Conservation (phyloP, 2,888 invertebrate species). For the Trilocha varians region DNA sequence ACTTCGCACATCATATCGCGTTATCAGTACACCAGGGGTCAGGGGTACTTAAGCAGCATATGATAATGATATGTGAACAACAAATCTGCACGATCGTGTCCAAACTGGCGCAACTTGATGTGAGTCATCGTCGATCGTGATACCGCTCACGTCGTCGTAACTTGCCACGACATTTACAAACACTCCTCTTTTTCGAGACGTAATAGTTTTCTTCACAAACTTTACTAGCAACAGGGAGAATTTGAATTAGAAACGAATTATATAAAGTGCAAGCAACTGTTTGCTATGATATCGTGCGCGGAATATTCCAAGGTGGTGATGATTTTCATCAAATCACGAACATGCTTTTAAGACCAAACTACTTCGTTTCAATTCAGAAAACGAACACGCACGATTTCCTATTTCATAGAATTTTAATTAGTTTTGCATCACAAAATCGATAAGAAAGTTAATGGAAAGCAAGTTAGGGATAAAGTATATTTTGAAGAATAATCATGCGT, state of each 20-base stretch:
- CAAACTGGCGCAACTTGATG: conserved; percentile 16
- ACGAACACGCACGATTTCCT: background rate
- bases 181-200: conserved; percentile 3
- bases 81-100: conserved; percentile 21
- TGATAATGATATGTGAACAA: conserved; percentile 34
- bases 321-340: too few species aligned
- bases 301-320: too few species aligned
- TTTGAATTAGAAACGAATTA: background rate
- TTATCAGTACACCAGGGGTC: conserved; percentile 38
- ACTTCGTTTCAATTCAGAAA: background rate
- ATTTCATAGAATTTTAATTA: conserved; percentile 16
- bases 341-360: too few species aligned
- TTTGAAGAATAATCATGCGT: conserved; percentile 15
- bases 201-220: conserved; percentile 8
- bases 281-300: background rate
- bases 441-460: conserved; percentile 20
- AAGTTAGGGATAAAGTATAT: conserved; percentile 5
- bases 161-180: conserved; percentile 4
- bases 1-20: conserved; percentile 27
- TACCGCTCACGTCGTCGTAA: conserved; percentile 36
- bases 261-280: background rate
- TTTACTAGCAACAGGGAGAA: background rate
- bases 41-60: conserved; percentile 19
- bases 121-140: conserved; percentile 39
- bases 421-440: conserved; percentile 14